These are phyloP conservation scores for Peromyscus maniculatus DNA, from an alignment of 2,113 vertebrate species.

Conservation along the genomic window DNA sequence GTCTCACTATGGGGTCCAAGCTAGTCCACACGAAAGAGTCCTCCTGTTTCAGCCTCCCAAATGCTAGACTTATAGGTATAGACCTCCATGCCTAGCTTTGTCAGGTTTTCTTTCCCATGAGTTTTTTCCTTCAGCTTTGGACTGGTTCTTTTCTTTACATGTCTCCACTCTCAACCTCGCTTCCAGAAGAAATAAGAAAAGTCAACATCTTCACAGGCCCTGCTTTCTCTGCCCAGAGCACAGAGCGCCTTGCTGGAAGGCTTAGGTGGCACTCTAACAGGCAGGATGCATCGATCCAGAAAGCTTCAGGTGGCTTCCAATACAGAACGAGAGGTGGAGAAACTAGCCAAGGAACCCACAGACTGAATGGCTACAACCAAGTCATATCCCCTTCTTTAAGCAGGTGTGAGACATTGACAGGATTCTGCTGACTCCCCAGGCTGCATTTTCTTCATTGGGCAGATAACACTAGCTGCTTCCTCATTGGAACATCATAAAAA, in stretches of 20 bases:
- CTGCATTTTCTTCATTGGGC: not conserved
- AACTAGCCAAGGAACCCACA: not conserved
- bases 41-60: not conserved
- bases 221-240: not conserved
- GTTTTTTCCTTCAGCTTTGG: not conserved
- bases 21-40: not conserved
- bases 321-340: not conserved
- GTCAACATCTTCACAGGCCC: not conserved
- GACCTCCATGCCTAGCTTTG: not conserved
- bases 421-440: not conserved
- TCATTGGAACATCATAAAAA: not conserved
- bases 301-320: not conserved
- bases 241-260: not conserved
- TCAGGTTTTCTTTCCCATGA: not conserved
- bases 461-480: not conserved
- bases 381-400: not conserved
- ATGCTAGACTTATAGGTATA: no score
- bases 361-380: not conserved
- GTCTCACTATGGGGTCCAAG: not conserved
- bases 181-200: not conserved
- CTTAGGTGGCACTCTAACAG: not conserved
- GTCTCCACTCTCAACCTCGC: not conserved
- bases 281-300: not conserved
- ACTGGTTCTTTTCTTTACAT: conserved; percentile 5
- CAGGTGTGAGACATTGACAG: not conserved